Evolutionary conservation across 2,888 invertebrate species (phyloP).

Genomic region (Scaptomyza reducta): DNA sequence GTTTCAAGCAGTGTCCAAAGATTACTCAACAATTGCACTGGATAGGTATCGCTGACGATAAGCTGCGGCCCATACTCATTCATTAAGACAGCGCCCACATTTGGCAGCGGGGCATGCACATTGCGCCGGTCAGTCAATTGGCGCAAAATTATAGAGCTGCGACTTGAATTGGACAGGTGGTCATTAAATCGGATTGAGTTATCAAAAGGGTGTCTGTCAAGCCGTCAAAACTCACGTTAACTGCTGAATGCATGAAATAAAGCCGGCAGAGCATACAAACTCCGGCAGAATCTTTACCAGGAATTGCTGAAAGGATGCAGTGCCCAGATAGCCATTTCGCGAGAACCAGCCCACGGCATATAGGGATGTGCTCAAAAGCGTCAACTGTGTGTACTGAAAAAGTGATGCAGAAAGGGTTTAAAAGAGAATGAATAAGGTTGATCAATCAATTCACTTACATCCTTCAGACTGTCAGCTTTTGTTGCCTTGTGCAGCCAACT

Average conservation of each 20-base stretch:
- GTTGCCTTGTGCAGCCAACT: conserved; percentile 82
- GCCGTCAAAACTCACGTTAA: conserved; percentile 68
- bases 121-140: conserved; percentile 77
- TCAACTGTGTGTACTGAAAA: conserved; percentile 82
- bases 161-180: conserved; percentile 50
- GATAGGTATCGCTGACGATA: conserved; percentile 81
- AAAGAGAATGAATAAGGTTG: neutral
- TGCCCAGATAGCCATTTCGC: conserved; percentile 51
- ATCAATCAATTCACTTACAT: conserved; percentile 63
- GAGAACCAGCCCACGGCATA: conserved; percentile 78
- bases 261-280: conserved; percentile 76
- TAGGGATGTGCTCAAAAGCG: conserved; percentile 78
- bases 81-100: conserved; percentile 81
- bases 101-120: conserved; percentile 80
- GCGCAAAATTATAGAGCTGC: conserved; percentile 78
- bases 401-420: neutral
- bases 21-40: conserved; percentile 78
- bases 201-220: conserved; percentile 15
- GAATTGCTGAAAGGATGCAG: conserved; percentile 68
- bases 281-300: conserved; percentile 75
- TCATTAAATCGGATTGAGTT: conserved; percentile 38
- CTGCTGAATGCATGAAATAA: conserved; percentile 66
- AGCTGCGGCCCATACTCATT: conserved; percentile 79
- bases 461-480: conserved; percentile 63
- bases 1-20: conserved; percentile 77